phyloP scores from a whole-genome alignment of 2,113 vertebrate species.

The Merops nubicus region DNA sequence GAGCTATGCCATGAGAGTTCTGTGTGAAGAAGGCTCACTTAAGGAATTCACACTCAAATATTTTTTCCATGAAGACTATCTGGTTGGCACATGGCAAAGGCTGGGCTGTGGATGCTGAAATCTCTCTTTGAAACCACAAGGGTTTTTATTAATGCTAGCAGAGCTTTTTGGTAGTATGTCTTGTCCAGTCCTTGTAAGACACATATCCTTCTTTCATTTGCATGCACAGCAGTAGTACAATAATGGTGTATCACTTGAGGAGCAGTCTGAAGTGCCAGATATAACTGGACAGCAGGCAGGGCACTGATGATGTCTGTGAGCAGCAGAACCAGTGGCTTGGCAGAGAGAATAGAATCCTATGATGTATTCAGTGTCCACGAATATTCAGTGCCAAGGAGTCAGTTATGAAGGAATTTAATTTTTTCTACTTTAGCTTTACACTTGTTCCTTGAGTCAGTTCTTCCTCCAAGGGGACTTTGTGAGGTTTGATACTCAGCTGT shows the following conservation, averaged over 20 bases:
- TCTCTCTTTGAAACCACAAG: not conserved
- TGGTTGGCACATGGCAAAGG: not conserved
- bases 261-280: not conserved
- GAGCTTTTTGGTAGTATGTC: not conserved
- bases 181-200: not conserved
- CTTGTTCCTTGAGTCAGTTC: not conserved
- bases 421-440: not conserved
- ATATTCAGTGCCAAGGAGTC: not conserved
- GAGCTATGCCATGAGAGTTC: not conserved
- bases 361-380: not conserved
- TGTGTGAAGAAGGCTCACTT: not conserved
- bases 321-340: not conserved
- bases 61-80: accelerated
- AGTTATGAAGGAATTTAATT: not conserved
- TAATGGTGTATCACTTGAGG: not conserved
- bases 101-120: not conserved
- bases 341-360: not conserved
- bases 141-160: not conserved
- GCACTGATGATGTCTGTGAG: not conserved
- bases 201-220: not conserved
- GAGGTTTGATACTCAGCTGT: not conserved
- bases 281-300: not conserved
- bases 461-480: not conserved
- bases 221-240: not conserved
- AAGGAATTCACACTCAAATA: not conserved